Evolutionary conservation across 2,797 vertebrate genomes (phyloP).

Genomic region (Manis javanica): DNA sequence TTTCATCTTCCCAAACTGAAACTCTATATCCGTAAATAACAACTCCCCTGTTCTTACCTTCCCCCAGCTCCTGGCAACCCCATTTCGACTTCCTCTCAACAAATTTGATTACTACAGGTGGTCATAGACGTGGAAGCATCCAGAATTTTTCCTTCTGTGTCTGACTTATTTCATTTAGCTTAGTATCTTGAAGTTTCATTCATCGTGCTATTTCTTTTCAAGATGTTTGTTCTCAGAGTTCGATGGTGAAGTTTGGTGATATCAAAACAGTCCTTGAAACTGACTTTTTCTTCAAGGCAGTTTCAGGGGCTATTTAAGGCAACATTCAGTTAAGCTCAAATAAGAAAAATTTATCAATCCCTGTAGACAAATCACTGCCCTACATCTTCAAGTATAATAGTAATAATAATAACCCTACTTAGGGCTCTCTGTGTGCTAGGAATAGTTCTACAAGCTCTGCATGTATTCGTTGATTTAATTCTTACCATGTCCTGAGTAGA

Average conservation of each 20-base stretch:
- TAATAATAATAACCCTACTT: neutral
- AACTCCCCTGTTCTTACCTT: too few relatives aligned
- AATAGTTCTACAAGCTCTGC: neutral
- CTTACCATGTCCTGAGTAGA: neutral
- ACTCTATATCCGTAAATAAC: neutral
- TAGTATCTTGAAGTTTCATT: neutral
- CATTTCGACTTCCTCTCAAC: neutral
- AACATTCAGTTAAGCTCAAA: slow-evolving; percentile 20
- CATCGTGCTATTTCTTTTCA: neutral
- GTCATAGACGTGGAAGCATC: neutral
- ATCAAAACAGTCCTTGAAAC: neutral
- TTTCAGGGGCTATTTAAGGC: neutral
- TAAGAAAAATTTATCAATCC: neutral
- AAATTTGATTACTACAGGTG: neutral
- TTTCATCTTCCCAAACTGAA: neutral
- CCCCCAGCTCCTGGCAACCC: neutral
- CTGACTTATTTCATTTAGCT: neutral
- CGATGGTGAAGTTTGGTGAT: neutral
- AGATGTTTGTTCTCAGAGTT: neutral
- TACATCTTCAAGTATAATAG: neutral
- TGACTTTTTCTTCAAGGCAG: neutral
- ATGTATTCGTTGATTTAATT: neutral
- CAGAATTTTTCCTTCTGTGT: neutral
- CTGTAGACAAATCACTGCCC: neutral
- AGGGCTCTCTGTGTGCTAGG: neutral